These are phyloP conservation scores for Neomonachus schauinslandi DNA, from an alignment of 2,113 vertebrate species.

Conservation along the genomic window DNA sequence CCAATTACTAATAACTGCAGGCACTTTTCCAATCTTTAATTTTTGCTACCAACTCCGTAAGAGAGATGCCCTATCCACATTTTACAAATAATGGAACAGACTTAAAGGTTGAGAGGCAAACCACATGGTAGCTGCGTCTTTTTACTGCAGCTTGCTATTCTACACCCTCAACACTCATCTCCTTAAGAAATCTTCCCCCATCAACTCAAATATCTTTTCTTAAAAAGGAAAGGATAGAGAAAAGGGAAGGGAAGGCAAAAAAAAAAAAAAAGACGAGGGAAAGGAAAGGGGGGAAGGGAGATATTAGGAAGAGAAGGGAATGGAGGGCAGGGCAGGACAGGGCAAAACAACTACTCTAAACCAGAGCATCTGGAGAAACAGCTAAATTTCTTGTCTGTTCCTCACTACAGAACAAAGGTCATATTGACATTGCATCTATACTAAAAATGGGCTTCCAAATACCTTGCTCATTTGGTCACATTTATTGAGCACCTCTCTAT, in stretches of 20 bases:
- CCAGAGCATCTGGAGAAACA: neutral
- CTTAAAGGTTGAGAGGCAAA: neutral
- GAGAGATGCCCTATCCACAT: neutral
- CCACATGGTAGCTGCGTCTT: neutral
- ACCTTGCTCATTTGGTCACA: neutral
- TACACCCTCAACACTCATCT: neutral
- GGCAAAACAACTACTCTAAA: neutral
- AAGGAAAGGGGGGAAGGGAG: neutral
- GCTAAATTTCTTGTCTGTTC: neutral
- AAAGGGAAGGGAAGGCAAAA: neutral
- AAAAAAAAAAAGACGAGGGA: neutral
- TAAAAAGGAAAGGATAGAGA: neutral
- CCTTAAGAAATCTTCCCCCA: neutral
- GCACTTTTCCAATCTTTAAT: neutral
- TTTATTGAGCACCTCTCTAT: neutral
- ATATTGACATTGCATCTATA: neutral
- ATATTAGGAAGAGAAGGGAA: neutral
- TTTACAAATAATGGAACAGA: constrained; percentile 33
- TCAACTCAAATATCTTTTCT: neutral
- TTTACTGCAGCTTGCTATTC: neutral
- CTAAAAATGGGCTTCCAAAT: constrained; percentile 7
- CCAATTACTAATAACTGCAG: neutral
- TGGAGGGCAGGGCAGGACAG: neutral
- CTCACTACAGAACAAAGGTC: neutral
- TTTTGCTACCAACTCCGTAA: neutral